These are phyloP conservation scores for Trinorchestia longiramus DNA, from an alignment of 1,140 invertebrate genomes.

Conservation along the genomic window DNA sequence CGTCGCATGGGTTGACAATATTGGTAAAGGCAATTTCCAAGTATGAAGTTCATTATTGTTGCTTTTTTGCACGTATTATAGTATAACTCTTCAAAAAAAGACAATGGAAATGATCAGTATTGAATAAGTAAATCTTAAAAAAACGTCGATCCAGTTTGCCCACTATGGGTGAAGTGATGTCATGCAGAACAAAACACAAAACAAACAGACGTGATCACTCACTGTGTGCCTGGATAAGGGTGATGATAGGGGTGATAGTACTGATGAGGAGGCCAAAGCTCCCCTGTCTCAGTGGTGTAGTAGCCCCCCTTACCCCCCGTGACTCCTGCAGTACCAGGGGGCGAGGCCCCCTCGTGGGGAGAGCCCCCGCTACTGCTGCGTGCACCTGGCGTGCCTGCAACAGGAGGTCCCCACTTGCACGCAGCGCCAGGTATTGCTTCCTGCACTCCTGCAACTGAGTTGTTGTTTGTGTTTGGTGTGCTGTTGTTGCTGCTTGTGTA, in stretches of 20 bases:
- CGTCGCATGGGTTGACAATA: too few species aligned
- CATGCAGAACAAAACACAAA: constrained; percentile 61
- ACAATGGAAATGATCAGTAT: too few species aligned
- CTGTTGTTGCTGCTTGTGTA: constrained; percentile 50
- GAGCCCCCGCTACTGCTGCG: constrained; percentile 56
- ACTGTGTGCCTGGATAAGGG: constrained; percentile 72
- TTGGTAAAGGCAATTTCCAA: too few species aligned
- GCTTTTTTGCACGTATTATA: too few species aligned
- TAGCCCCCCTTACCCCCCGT: constrained; percentile 66
- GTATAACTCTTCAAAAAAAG: too few species aligned
- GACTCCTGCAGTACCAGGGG: constrained; percentile 61
- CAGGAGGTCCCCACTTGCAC: constrained; percentile 38
- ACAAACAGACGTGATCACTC: constrained; percentile 67
- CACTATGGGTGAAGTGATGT: too few species aligned
- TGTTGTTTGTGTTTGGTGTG: neutral
- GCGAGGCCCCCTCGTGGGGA: constrained; percentile 58
- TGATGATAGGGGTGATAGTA: constrained; percentile 75
- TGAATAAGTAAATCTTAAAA: too few species aligned
- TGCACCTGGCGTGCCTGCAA: neutral
- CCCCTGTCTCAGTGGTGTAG: constrained; percentile 64
- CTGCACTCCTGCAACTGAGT: constrained; percentile 10
- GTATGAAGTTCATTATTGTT: too few species aligned
- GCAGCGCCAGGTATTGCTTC: constrained; percentile 44
- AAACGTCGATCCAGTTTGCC: too few species aligned
- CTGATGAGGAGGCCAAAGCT: constrained; percentile 67